These are phyloP conservation scores for Stichopus chloronotus DNA, from an alignment of 35 echinoderm and acorn worm species.

Conservation along the genomic window DNA sequence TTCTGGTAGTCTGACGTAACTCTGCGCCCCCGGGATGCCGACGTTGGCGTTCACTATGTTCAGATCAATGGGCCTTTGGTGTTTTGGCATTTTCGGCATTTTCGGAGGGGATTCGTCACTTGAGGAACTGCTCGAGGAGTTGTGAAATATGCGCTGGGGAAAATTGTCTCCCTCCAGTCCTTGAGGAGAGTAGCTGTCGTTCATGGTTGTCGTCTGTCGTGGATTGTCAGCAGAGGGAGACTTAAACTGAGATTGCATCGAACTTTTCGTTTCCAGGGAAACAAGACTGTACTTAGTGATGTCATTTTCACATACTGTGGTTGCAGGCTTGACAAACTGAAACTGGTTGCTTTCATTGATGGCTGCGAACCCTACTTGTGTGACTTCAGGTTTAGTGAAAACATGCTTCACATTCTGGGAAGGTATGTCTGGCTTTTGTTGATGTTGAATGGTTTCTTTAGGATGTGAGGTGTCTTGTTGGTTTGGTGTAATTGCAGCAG, in stretches of 20 bases:
- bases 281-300: neutral
- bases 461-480: too few species aligned
- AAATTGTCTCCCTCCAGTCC: neutral
- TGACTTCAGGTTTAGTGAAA: neutral
- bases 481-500: neutral
- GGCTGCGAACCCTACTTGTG: neutral
- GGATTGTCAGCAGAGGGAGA: neutral
- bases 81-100: neutral
- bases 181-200: slow-evolving; percentile 9
- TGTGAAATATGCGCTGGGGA: slow-evolving; percentile 9
- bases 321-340: neutral
- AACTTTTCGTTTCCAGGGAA: neutral
- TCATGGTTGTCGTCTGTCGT: neutral
- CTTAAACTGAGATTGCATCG: neutral
- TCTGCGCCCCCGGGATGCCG: neutral
- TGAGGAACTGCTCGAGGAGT: neutral
- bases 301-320: neutral
- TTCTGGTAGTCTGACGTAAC: neutral
- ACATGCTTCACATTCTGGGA: neutral
- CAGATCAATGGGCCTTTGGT: slow-evolving; percentile 29
- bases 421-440: neutral
- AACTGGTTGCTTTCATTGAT: neutral
- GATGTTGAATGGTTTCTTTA: neutral
- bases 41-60: slow-evolving; percentile 6
- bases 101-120: neutral